Base-by-base conservation (phyloP, 1,140 invertebrate genomes). In the Lordiphosa mommai region DNA sequence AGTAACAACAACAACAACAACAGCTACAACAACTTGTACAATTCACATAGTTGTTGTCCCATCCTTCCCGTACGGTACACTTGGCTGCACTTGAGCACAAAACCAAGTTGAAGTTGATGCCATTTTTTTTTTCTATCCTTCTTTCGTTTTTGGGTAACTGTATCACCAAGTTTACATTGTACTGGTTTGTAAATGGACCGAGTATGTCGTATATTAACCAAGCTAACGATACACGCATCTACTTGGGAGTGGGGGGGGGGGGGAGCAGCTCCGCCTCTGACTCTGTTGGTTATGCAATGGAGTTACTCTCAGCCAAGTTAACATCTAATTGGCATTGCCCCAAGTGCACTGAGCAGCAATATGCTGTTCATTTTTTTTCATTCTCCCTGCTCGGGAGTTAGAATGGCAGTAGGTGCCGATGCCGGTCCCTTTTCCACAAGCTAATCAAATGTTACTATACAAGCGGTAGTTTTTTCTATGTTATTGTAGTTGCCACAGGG, bases 381-480 rank as follows among this genome's bases (percentile, higher is more conserved):
- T n/a, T 6, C 8, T 8, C 55, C n/a, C n/a, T 44, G 1, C 6
- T 27, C 1, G 40, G 36, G 20, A 46, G 10, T 10, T 29, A 41
- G 20, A 14, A 27, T 34, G 13, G 48, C 37, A 46, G 12, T 17
- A n/a, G 23, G 51, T 34, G 17, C 17, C 17, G 17, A 20, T 3
- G 17, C 17, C 20, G 23, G 38, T 41, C 41, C 61, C 71, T 55
- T 29, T 43, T 74, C 50, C 57, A 51, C 44, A 69, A 56, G 67
- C 76, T 82, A 82, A 82, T 82, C 76, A 82, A 84, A 82, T 82
- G 76, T 72, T 84, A 72, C 77, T 77, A 65, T 66, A 48, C 61
- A 63, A 82, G 52, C 77, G 77, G 41, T 82, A 4, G n/a, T 20
- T 20, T 20, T 20, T 20, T 4, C 17, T 20, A 3, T 84, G 84